Conservation (phyloP, 2,797 vertebrate genomes). For the Leptatherina wallacei region DNA sequence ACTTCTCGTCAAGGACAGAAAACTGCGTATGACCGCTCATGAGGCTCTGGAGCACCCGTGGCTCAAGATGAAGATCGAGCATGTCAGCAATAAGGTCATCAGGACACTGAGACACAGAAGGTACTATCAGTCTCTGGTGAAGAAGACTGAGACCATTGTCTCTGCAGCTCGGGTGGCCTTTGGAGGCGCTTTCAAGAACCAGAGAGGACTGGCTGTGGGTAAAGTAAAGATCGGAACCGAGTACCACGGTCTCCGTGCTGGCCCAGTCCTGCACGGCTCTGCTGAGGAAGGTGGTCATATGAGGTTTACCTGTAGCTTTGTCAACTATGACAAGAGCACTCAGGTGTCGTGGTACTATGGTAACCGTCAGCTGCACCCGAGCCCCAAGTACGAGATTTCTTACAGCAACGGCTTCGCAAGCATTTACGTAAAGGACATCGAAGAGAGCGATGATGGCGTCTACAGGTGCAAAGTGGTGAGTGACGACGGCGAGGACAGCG, state of each 20-base stretch:
- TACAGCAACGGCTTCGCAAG: slow-evolving; percentile 93
- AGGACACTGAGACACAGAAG: slow-evolving; percentile 95
- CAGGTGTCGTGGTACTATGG: slow-evolving; percentile 96
- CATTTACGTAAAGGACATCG: slow-evolving; percentile 96
- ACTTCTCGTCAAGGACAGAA: slow-evolving; percentile 93
- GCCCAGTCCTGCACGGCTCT: slow-evolving; percentile 91
- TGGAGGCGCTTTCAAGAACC: slow-evolving; percentile 93
- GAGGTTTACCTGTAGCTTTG: slow-evolving; percentile 91
- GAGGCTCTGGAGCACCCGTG: slow-evolving; percentile 95
- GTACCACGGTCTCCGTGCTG: slow-evolving; percentile 89
- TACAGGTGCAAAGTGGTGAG: slow-evolving; percentile 96
- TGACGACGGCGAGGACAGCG: slow-evolving; percentile 94
- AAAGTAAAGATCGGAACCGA: slow-evolving; percentile 95
- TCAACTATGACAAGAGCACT: slow-evolving; percentile 92
- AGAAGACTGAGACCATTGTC: slow-evolving; percentile 92
- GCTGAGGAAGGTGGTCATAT: slow-evolving; percentile 93
- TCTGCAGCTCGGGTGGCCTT: slow-evolving; percentile 93
- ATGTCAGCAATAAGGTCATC: slow-evolving; percentile 91
- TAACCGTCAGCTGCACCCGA: slow-evolving; percentile 90
- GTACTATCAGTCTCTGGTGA: slow-evolving; percentile 94
- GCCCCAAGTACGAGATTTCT: slow-evolving; percentile 94
- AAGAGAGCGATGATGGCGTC: slow-evolving; percentile 92
- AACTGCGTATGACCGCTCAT: slow-evolving; percentile 94
- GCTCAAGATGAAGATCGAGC: slow-evolving; percentile 94
- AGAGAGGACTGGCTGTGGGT: slow-evolving; percentile 90